Percentiles rank a stretch among this genome's conserved stretches.
phyloP scores from a whole-genome alignment of 2,888 invertebrate species.

The Hydropsyche betteni region DNA sequence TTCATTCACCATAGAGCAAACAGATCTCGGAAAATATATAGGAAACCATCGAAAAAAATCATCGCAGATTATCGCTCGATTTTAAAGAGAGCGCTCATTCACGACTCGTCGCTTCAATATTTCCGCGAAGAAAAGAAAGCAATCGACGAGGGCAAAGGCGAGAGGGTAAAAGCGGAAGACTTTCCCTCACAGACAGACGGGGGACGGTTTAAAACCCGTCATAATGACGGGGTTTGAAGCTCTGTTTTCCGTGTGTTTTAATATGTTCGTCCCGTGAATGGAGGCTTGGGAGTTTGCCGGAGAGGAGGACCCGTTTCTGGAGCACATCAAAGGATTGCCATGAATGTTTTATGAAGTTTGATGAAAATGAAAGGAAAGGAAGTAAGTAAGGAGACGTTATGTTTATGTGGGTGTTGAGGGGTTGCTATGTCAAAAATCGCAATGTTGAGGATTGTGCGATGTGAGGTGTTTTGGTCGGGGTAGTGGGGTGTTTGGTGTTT shows the following conservation, averaged over 20 bases:
- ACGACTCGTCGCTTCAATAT: too few relatives aligned
- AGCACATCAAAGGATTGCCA: slow-evolving; percentile 52
- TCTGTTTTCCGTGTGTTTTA: slow-evolving; percentile 31
- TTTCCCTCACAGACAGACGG: neutral
- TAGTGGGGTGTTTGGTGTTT: too few relatives aligned
- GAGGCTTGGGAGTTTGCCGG: neutral
- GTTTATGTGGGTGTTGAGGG: too few relatives aligned
- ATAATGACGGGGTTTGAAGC: slow-evolving; percentile 22
- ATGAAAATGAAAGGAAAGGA: slow-evolving; percentile 52
- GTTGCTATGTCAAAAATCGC: too few relatives aligned
- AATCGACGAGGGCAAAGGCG: neutral
- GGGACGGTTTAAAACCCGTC: slow-evolving; percentile 23
- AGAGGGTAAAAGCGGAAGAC: neutral
- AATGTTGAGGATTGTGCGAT: too few relatives aligned
- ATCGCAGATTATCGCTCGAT: too few relatives aligned
- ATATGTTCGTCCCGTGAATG: slow-evolving; percentile 31
- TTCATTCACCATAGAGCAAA: too few relatives aligned
- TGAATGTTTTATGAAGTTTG: slow-evolving; percentile 52
- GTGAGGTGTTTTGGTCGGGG: too few relatives aligned
- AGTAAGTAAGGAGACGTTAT: slow-evolving; percentile 4
- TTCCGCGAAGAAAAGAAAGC: slow-evolving; percentile 4
- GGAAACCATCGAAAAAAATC: too few relatives aligned
- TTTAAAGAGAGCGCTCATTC: too few relatives aligned
- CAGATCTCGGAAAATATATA: too few relatives aligned
- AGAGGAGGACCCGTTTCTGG: neutral